Conservation (phyloP, 2,888 invertebrate genomes). For the Xylota sylvarum region DNA sequence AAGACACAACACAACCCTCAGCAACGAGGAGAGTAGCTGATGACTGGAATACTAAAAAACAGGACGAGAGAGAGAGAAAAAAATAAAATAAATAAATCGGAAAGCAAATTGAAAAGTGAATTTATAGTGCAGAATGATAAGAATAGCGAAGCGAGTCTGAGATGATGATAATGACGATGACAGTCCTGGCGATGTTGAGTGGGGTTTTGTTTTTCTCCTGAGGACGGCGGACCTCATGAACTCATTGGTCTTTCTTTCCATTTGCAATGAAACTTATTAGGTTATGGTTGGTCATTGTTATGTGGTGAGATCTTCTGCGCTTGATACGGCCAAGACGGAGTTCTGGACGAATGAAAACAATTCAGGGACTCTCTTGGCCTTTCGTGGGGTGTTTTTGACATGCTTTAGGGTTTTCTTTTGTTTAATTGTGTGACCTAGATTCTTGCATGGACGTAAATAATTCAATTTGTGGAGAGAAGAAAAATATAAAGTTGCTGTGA, state of each 20-base stretch:
- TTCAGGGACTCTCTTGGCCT: slow-evolving; percentile 15
- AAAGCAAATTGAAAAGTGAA: slow-evolving; percentile 60
- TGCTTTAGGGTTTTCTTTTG: slow-evolving; percentile 36
- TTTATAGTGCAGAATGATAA: slow-evolving; percentile 73
- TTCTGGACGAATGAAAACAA: slow-evolving; percentile 11
- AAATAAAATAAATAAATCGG: slow-evolving; percentile 46
- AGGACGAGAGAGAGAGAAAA: not conserved
- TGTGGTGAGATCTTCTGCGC: slow-evolving; percentile 31
- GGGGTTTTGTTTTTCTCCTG: not conserved
- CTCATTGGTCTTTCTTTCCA: slow-evolving; percentile 53
- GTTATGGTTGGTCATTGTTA: slow-evolving; percentile 51
- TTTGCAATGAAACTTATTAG: slow-evolving; percentile 61
- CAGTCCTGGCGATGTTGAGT: slow-evolving; percentile 33
- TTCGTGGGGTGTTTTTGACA: slow-evolving; percentile 23
- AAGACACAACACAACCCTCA: not conserved
- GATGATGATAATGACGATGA: slow-evolving; percentile 39
- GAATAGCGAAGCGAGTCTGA: slow-evolving; percentile 28
- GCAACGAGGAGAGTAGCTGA: not conserved
- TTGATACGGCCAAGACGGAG: slow-evolving; percentile 26
- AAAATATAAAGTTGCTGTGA: no score
- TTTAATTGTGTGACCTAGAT: slow-evolving; percentile 39
- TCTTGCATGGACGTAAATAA: not conserved
- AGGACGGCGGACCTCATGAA: slow-evolving; percentile 60
- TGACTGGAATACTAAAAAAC: slow-evolving; percentile 65
- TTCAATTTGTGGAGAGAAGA: not conserved